A percentile compares a stretch with the other conserved stretches of the same genome.
Evolutionary conservation across 2,888 invertebrate species (phyloP).

Genomic region (Hyposoter didymator): DNA sequence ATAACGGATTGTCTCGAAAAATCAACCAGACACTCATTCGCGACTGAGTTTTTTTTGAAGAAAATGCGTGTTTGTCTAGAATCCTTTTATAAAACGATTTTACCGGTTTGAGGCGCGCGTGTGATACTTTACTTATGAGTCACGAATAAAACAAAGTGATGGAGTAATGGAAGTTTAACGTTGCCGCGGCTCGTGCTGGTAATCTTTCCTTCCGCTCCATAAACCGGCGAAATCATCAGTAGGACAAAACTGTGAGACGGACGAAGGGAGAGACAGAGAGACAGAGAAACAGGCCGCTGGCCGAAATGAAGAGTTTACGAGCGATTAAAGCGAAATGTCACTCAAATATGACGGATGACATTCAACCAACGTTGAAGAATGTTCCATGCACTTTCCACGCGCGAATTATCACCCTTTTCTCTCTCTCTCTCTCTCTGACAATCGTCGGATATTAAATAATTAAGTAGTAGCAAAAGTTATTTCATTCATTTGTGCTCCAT

Average conservation of each 20-base stretch:
- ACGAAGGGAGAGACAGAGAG: conserved; percentile 8
- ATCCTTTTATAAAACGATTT: conserved; percentile 42
- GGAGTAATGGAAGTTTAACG: conserved; percentile 51
- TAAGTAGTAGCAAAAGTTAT: not conserved
- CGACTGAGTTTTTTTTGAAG: conserved; percentile 28
- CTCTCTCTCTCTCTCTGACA: not conserved
- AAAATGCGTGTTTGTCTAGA: conserved; percentile 8
- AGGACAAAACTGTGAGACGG: conserved; percentile 13
- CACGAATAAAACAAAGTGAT: conserved; percentile 23
- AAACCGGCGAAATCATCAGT: conserved; percentile 42
- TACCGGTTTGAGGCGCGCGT: not conserved
- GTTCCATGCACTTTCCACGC: conserved; percentile 8
- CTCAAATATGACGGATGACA: conserved; percentile 28
- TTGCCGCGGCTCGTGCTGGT: conserved; percentile 45
- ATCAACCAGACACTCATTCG: conserved; percentile 17
- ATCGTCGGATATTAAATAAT: not conserved
- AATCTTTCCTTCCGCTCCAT: conserved; percentile 61
- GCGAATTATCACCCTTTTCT: conserved; percentile 8
- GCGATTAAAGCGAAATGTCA: conserved; percentile 42
- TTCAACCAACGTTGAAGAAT: not conserved
- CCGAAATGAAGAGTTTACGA: conserved; percentile 50
- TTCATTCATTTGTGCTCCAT: not conserved
- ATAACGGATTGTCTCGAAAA: not conserved
- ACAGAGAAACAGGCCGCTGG: conserved; percentile 15
- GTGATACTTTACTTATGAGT: conserved; percentile 21